phyloP scores from a whole-genome alignment of 2,113 vertebrate species.

The Myrmophylax atrothorax region DNA sequence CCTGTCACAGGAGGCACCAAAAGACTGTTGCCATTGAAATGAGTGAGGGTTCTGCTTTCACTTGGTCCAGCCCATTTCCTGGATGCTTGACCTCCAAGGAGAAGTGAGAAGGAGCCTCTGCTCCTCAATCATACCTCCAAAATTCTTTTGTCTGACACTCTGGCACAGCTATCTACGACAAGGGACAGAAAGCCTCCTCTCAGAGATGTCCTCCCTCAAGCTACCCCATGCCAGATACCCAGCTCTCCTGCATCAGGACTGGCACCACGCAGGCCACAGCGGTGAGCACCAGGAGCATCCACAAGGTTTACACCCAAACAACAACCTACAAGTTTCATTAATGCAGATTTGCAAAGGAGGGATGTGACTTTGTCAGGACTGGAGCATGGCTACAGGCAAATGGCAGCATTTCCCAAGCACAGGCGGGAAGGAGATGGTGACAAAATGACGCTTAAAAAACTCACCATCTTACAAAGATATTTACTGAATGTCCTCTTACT shows the following conservation, averaged over 20 bases:
- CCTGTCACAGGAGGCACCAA: neutral
- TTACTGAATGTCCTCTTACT: neutral
- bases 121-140: neutral
- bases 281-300: neutral
- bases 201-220: neutral
- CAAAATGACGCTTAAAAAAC: neutral
- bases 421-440: neutral
- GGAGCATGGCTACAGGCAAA: neutral
- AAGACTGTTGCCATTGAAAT: neutral
- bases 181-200: neutral
- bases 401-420: rapidly evolving
- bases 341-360: neutral
- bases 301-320: neutral
- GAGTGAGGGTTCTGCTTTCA: neutral
- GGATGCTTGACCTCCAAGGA: neutral
- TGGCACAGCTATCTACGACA: neutral
- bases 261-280: neutral
- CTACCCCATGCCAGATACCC: neutral
- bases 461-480: rapidly evolving
- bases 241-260: neutral
- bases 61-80: neutral
- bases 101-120: neutral
- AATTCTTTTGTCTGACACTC: neutral
- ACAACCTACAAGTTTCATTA: neutral
- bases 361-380: neutral